These are phyloP conservation scores for Danio jaintianensis DNA, from an alignment of 2,797 vertebrate species.

Conservation along the genomic window DNA sequence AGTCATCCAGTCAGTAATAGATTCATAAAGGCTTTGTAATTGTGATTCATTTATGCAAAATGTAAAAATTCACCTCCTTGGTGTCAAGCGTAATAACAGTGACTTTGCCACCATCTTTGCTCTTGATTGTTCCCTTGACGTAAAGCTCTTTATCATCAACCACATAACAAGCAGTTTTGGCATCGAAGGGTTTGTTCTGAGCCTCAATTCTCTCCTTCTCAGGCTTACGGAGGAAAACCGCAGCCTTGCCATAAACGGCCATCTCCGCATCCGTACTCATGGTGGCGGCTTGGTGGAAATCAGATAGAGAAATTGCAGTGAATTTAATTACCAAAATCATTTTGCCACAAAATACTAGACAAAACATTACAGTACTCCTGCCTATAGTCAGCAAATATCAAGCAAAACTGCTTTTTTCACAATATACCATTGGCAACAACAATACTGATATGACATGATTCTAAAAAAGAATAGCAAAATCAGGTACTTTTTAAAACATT, in stretches of 20 bases:
- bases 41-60: background rate
- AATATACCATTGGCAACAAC: too few species aligned
- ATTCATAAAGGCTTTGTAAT: background rate
- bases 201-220: constrained; percentile 81
- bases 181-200: constrained; percentile 81
- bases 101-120: constrained; percentile 74
- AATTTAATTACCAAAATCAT: background rate
- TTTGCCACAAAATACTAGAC: background rate
- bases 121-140: constrained; percentile 78
- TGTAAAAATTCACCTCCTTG: constrained; percentile 47
- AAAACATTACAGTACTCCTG: background rate
- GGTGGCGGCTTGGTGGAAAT: constrained; percentile 58
- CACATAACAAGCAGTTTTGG: constrained; percentile 81
- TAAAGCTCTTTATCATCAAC: constrained; percentile 75
- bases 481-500: too few species aligned
- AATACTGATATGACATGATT: background rate
- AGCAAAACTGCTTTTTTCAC: background rate
- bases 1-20: background rate
- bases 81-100: constrained; percentile 60
- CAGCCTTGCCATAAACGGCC: constrained; percentile 76
- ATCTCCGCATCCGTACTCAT: constrained; percentile 81
- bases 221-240: constrained; percentile 76
- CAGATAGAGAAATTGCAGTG: background rate
- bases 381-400: background rate
- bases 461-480: background rate